Evolutionary conservation across 2,797 vertebrate species (phyloP), one percentile per base, ranked within the genome.

Genomic region (Acipenser ruthenus): DNA sequence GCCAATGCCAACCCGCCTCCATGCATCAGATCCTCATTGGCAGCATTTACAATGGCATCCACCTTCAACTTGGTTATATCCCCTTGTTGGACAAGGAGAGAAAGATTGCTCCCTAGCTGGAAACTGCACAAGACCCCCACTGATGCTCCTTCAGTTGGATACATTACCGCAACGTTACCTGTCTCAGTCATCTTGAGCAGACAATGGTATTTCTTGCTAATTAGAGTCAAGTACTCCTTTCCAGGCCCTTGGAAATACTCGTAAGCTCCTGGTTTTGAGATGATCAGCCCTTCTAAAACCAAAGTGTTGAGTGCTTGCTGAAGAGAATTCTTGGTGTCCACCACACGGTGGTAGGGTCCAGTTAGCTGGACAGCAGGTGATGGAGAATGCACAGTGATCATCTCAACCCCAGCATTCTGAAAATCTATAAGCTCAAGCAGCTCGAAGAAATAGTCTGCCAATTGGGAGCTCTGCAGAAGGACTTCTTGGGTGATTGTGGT

Each of bases 31-130:
- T 73, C 8, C 65, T 77, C 80, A 48, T 87, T 85, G 67, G 83
- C 82, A 6, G 85, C 83, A 0, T 86, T 86, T 23, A 87, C 83
- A 61, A 86, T 53, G 1, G 69, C 81, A 48, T 87, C 85, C 1
- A 75, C 79, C 0, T 66, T 59, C 56, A 72, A 79, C 73, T 77
- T 72, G n/a, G 83, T 83, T 53, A 87, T 83, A 75, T 87, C 81
- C 7, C 81, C 85, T 4, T 74, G 70, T 68, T 69, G 69, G 49
- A 87, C 77, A 1, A 72, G 49, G 18, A 87, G 75, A 66, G 72
- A 66, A 8, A 83, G 49, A 6, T 75, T 79, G 0, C 68, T 61
- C n/a, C 62, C 23, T 48, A 83, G 66, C 10, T n/a, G 63, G 66
- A 83, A 84, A 13, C 60, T 68, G 1, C 50, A 55, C 11, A 51